Conservation (phyloP, 1,140 invertebrate species). For the Papilio xuthus region DNA sequence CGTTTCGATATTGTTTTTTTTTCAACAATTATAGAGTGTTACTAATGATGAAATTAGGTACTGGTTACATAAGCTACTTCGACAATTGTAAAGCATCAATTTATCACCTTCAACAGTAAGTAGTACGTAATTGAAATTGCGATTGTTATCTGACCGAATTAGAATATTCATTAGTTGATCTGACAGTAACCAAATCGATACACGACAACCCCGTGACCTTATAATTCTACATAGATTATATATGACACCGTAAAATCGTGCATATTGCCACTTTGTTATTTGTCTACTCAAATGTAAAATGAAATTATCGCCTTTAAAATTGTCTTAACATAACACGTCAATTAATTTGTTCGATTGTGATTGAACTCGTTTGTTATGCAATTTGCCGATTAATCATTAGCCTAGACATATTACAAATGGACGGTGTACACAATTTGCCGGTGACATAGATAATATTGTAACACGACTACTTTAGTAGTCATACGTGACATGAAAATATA, state of each 20-base stretch:
- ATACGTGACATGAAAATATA: conserved; percentile 1
- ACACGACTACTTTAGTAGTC: conserved; percentile 38
- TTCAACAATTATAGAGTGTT: not conserved
- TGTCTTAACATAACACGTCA: too few species aligned
- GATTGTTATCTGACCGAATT: conserved; percentile 32
- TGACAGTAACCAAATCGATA: conserved; percentile 32
- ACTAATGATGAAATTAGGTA: not conserved
- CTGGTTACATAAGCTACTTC: not conserved
- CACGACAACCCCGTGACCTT: conserved; percentile 24
- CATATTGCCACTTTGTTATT: not conserved
- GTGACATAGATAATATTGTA: conserved; percentile 25
- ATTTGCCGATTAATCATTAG: not conserved
- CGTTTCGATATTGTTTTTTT: not conserved
- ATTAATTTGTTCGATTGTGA: too few species aligned
- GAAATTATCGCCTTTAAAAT: too few species aligned
- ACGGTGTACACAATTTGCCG: not conserved
- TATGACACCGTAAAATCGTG: not conserved
- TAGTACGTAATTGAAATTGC: conserved; percentile 35
- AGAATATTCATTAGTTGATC: conserved; percentile 39
- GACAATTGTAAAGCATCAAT: conserved; percentile 18
- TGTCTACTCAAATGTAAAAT: not conserved
- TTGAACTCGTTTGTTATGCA: too few species aligned
- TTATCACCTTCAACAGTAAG: conserved; percentile 35
- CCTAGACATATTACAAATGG: not conserved
- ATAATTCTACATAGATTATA: conserved; percentile 23